Percentiles rank a stretch among this genome's conserved stretches.
Conservation (phyloP, 53 echinoderm and acorn worm genomes). For the Luidia sarsii region DNA sequence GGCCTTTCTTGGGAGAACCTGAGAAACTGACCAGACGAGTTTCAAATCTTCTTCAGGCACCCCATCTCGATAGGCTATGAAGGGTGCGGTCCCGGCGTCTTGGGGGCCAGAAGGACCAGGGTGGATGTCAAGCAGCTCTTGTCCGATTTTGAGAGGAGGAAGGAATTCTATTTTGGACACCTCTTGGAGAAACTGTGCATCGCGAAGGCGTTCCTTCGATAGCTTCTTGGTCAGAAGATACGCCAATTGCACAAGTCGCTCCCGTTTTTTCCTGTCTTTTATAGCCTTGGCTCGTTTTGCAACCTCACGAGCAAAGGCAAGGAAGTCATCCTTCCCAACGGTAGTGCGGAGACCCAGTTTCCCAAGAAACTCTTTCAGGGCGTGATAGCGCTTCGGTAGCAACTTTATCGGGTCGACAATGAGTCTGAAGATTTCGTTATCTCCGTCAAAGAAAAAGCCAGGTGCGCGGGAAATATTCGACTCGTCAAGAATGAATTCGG, state of each 20-base stretch:
- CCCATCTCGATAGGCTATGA: constrained; percentile 42
- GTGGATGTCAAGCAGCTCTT: constrained; percentile 21
- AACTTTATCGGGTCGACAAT: constrained; percentile 30
- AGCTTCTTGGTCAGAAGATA: constrained; percentile 7
- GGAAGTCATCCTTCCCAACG: constrained; percentile 8
- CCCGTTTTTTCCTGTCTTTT: not conserved
- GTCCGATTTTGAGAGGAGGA: constrained; percentile 20
- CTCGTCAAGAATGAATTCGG: constrained; percentile 15
- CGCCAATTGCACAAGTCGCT: not conserved
- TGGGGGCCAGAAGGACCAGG: constrained; percentile 3
- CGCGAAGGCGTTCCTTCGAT: not conserved
- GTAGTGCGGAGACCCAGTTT: constrained; percentile 14
- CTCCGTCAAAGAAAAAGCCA: constrained; percentile 38
- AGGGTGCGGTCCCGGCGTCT: not conserved
- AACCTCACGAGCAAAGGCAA: not conserved
- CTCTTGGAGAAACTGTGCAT: not conserved
- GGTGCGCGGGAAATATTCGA: not conserved
- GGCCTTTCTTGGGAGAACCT: constrained; percentile 19
- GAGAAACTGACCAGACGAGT: constrained; percentile 47
- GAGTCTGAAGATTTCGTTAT: constrained; percentile 28
- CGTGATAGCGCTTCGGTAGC: not conserved
- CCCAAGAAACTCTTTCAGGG: not conserved
- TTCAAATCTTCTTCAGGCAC: constrained; percentile 24
- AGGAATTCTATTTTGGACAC: constrained; percentile 42
- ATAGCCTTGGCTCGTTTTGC: not conserved